Evolutionary conservation across 2,888 invertebrate genomes (phyloP), one percentile per base, ranked within the genome.

Genomic region (Drosophila austrosaltans): DNA sequence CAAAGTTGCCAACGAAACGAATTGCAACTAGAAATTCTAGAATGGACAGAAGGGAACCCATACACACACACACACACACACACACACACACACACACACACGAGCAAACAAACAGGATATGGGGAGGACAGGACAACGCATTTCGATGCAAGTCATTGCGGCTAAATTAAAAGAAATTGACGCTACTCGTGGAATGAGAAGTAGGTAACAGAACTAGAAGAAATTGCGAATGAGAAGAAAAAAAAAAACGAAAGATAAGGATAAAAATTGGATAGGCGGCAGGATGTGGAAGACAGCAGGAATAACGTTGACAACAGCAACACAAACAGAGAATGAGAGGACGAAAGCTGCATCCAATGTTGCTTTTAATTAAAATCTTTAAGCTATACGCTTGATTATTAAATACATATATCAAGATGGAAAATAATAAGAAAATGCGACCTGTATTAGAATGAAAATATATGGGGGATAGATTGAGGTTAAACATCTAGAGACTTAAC

Each of bases 121-220:
- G 39, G 32, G 40, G 54, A 42, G 10, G 57, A 58, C 42, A 64
- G 30, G 69, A 75, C 57, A 62, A 66, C 72, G 73, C 77, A 71
- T 77, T 82, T 66, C 75, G 74, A 79, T 83, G 77, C 86, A 81
- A 86, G 86, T 88, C 83, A 86, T 75, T 83, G 81, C 73, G 69
- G 79, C 77, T 73, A 78, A 83, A 86, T 88, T 78, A 86, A 83
- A 79, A 81, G 86, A 82, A 83, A 81, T 87, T 75, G 71, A 73
- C 62, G 69, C 66, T 56, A 66, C 64, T 72, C 22, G 39, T 16
- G 39, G 5, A 42, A 5, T 6, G 25, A 54, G 42, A 2, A 30
- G 53, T 8, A 20, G 20, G 3, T 8, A 25, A 20, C 4, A 36
- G 25, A 30, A 32, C n/a, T 12, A 16, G 5, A 10, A 12, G 8